Evolutionary conservation across 1,140 invertebrate species (phyloP).

Genomic region (Lasioglossum baleicum): DNA sequence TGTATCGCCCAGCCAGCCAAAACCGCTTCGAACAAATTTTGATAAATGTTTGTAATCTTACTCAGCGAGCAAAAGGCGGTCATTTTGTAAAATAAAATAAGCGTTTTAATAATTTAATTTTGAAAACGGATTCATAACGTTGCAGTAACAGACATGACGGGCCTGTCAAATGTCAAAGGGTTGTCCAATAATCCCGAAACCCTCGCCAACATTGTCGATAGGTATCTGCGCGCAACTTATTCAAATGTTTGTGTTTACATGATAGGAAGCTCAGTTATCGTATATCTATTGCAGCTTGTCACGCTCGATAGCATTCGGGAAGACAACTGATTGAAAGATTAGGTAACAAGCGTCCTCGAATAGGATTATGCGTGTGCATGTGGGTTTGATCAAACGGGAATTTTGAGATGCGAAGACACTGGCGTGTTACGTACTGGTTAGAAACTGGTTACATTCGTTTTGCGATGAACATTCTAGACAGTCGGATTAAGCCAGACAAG

Average conservation of each 20-base stretch:
- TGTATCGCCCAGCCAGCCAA: no score
- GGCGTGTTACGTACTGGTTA: no score
- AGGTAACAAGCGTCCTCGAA: neutral
- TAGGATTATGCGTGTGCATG: neutral
- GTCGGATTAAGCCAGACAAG: neutral
- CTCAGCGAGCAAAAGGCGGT: no score
- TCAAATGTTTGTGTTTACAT: neutral
- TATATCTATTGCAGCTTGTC: neutral
- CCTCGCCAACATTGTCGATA: neutral
- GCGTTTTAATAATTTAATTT: no score
- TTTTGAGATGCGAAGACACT: constrained; percentile 9
- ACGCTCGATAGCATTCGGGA: neutral
- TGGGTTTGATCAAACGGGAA: neutral
- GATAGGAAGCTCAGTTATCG: neutral
- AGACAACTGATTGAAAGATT: neutral
- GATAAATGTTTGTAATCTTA: no score
- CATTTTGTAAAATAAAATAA: no score
- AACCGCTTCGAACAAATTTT: no score
- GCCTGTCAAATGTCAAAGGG: no score
- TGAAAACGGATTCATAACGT: no score
- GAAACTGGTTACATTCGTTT: neutral
- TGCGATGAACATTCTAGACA: neutral
- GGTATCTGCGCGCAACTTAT: no score
- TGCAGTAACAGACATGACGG: no score
- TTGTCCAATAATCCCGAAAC: neutral